phyloP scores from a whole-genome alignment of 2,113 vertebrate species.

The Pluvialis apricaria region DNA sequence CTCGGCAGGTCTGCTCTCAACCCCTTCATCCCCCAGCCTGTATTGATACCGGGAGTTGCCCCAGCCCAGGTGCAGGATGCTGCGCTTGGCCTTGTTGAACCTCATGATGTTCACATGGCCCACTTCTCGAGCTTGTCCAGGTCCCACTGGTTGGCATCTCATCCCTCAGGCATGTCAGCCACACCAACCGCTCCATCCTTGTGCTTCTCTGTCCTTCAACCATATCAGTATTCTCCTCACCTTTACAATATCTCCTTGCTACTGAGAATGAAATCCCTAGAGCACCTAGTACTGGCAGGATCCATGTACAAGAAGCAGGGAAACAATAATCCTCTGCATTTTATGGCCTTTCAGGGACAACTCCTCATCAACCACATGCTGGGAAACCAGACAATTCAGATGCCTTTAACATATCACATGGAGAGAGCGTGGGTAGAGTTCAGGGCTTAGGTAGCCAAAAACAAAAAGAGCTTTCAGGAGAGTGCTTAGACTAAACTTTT shows the following conservation, averaged over 20 bases:
- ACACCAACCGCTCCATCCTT: background rate
- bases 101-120: background rate
- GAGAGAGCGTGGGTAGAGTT: background rate
- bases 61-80: background rate
- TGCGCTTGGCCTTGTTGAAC: background rate
- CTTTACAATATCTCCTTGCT: background rate
- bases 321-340: background rate
- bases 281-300: background rate
- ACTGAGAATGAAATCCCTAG: background rate
- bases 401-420: background rate
- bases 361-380: background rate
- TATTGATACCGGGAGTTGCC: background rate
- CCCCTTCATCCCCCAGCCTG: background rate
- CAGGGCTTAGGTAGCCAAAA: background rate
- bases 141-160: background rate
- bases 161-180: background rate
- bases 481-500: slow-evolving; percentile 36
- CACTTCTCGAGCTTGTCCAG: background rate
- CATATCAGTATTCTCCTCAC: background rate
- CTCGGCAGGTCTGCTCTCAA: background rate
- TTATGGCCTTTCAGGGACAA: background rate
- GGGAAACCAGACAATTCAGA: background rate
- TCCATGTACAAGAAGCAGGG: background rate
- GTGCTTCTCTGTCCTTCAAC: background rate
- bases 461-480: slow-evolving; percentile 8